Base-by-base conservation (phyloP, 1,140 invertebrate genomes). In the Drosophila biarmipes region DNA sequence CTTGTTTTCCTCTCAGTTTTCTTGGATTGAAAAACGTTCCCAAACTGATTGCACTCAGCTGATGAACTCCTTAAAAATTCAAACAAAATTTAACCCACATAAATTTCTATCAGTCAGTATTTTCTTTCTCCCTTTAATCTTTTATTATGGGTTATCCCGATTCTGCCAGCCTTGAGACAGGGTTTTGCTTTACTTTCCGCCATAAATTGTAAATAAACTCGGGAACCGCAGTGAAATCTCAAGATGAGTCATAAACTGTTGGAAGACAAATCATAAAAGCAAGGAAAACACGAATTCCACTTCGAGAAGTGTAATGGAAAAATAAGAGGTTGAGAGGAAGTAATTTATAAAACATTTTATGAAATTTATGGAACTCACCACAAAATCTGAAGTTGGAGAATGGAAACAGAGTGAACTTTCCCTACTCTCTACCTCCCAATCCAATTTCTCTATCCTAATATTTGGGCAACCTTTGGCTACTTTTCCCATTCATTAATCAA, bases 141-240 rank as follows among this genome's bases (percentile, higher is more conserved):
- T 7, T 38, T 29, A 19, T 17, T 46, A 11, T 2, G 0, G 12
- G 19, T 17, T 42, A 37, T 14, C 5, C 35, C 31, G 61, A 54
- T 21, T 45, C 21, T 43, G 62, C 17, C 31, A 37, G 24, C 38
- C 48, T 19, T 68, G 11, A 37, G n/a, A 66, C 48, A 15, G 29
- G 61, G 27, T 49, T 45, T 56, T 35, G 27, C 14, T 49, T 68
- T 35, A 43, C 38, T 12, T 34, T 52, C 40, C 7, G 35, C 15
- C 71, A 62, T 73, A 73, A 73, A 73, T 56, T 66, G 45, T 43
- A 75, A 52, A 57, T 74, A 46, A 74, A 54, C 58, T 27, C 42
- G 11, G 12, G 2, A 15, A n/a, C 38, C 43, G 31, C n/a, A 61
- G 27, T 35, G 35, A 37, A 68, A 53, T 59, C 49, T 38, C 27